Conservation (phyloP, 2,888 invertebrate genomes). For the Prostheceraeus crozeri region DNA sequence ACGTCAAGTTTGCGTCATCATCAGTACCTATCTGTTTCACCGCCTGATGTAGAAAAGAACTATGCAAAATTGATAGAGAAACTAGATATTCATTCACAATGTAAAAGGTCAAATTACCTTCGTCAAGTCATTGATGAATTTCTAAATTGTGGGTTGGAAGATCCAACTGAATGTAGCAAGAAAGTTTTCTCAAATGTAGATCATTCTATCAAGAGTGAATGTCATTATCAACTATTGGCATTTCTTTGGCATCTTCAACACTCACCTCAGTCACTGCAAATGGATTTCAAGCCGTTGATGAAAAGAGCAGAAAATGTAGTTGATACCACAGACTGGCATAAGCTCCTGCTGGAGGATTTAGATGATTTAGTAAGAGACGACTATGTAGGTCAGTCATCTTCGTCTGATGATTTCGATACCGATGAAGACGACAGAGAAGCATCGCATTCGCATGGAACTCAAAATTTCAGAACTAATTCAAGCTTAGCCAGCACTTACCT, state of each 20-base stretch:
- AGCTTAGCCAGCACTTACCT: too few relatives aligned
- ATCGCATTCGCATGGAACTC: too few relatives aligned
- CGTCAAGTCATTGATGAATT: background rate
- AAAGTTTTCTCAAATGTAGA: too few relatives aligned
- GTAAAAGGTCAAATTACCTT: background rate
- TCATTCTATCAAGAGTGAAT: too few relatives aligned
- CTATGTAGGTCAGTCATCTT: background rate
- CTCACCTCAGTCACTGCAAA: background rate
- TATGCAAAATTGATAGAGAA: background rate
- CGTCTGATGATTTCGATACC: too few relatives aligned
- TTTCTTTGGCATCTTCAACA: background rate
- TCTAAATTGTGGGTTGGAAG: background rate
- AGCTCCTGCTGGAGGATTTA: conserved; percentile 4
- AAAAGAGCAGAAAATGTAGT: too few relatives aligned
- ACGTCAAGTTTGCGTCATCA: background rate
- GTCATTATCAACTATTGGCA: background rate
- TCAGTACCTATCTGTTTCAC: background rate
- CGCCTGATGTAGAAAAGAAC: background rate
- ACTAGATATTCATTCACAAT: background rate
- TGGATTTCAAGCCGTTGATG: background rate
- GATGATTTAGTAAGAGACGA: background rate
- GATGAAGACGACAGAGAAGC: too few relatives aligned
- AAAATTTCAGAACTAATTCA: too few relatives aligned
- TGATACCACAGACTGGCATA: conserved; percentile 21
- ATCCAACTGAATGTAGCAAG: too few relatives aligned